Conservation (phyloP, 2,113 vertebrate genomes). For the Anolis sagrei region DNA sequence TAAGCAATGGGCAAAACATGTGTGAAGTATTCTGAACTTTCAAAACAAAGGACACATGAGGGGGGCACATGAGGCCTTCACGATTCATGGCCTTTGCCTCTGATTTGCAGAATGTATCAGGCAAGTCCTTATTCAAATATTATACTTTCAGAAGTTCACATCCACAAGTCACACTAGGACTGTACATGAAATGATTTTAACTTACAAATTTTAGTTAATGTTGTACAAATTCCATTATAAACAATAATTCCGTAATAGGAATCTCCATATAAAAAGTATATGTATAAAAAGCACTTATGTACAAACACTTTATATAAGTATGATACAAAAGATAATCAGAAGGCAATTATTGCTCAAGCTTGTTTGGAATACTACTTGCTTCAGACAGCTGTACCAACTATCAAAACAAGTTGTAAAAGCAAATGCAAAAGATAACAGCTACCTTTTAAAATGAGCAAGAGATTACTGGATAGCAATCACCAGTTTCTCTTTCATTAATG, state of each 20-base stretch:
- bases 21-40: too few species aligned
- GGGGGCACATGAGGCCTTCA: neutral
- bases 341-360: neutral
- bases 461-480: constrained; percentile 16
- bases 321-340: neutral
- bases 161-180: neutral
- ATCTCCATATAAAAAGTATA: neutral
- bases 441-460: constrained; percentile 5
- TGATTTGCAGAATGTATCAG: too few species aligned
- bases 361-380: neutral
- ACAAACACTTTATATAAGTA: neutral
- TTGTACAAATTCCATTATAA: too few species aligned
- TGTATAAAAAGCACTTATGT: neutral
- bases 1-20: too few species aligned
- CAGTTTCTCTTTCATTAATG: neutral
- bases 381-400: neutral
- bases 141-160: neutral
- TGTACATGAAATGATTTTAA: too few species aligned
- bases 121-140: neutral
- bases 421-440: constrained; percentile 3
- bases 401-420: neutral
- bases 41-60: too few species aligned
- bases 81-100: neutral
- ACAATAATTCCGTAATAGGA: neutral
- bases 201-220: too few species aligned